A percentile compares a stretch with the other conserved stretches of the same genome.
phyloP scores from a whole-genome alignment of 2,797 vertebrate genomes.

The Lophotriccus pileatus region DNA sequence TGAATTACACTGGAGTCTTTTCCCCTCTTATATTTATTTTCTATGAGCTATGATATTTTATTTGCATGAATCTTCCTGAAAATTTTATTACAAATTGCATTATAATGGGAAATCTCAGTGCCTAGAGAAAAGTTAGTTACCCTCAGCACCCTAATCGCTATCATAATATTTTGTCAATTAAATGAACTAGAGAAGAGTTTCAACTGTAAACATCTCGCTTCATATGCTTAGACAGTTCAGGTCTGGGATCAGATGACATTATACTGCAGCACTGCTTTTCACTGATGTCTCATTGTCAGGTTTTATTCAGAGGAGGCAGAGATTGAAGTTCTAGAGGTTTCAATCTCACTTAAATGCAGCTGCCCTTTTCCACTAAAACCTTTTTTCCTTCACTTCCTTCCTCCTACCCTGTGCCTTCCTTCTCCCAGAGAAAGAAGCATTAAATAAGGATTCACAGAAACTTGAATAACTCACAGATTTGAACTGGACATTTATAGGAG shows the following conservation, averaged over 20 bases:
- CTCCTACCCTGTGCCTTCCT: not conserved
- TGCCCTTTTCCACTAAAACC: not conserved
- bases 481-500: not conserved
- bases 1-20: not conserved
- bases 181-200: not conserved
- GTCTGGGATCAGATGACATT: not conserved
- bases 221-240: rapidly evolving
- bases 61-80: not conserved
- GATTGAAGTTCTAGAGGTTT: not conserved
- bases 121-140: not conserved
- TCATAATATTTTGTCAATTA: not conserved
- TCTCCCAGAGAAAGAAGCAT: not conserved
- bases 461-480: not conserved
- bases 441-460: not conserved
- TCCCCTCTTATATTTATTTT: not conserved
- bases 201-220: not conserved
- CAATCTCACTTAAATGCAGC: not conserved
- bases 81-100: not conserved
- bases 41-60: not conserved
- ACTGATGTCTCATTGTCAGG: not conserved
- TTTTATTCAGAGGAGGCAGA: not conserved
- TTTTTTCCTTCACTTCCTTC: not conserved
- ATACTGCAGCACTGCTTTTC: not conserved
- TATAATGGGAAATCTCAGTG: not conserved
- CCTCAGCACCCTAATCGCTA: not conserved